Evolutionary conservation across 2,113 vertebrate species (phyloP).

Genomic region (Ochotona curzoniae): DNA sequence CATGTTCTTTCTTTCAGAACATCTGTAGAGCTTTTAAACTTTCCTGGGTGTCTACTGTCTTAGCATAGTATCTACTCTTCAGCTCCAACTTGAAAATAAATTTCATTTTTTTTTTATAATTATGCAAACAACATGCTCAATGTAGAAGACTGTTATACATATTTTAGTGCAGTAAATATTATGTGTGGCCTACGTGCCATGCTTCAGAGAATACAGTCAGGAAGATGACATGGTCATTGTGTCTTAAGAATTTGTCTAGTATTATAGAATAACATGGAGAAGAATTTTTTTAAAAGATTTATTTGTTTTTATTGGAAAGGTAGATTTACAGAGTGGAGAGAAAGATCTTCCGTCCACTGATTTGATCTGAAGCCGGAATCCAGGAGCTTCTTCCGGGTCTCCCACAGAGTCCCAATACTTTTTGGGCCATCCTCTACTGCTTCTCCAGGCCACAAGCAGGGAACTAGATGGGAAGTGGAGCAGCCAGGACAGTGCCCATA

Average conservation of each 20-base stretch:
- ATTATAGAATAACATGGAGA: neutral
- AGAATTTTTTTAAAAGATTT: neutral
- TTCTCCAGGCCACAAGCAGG: too few relatives aligned
- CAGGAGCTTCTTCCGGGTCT: too few relatives aligned
- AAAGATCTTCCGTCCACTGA: too few relatives aligned
- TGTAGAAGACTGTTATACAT: conserved; percentile 1
- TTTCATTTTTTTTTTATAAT: conserved; percentile 17
- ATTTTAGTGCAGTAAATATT: conserved; percentile 35
- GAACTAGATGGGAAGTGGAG: too few relatives aligned
- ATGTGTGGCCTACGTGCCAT: neutral
- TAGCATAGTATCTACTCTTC: neutral
- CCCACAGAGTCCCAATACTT: too few relatives aligned
- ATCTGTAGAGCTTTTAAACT: neutral
- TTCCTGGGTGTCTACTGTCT: neutral
- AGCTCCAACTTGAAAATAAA: neutral
- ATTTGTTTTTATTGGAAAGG: too few relatives aligned
- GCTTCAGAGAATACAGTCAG: neutral
- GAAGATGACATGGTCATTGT: neutral
- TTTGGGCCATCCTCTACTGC: too few relatives aligned
- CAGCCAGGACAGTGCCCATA: too few relatives aligned
- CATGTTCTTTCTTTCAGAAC: neutral
- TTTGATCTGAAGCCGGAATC: too few relatives aligned
- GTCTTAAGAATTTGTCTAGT: neutral
- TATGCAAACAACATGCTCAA: neutral
- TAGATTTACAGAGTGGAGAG: too few relatives aligned